Evolutionary conservation across 2,888 invertebrate genomes (phyloP), one percentile per base, ranked within the genome.

Genomic region (Hyalella azteca): DNA sequence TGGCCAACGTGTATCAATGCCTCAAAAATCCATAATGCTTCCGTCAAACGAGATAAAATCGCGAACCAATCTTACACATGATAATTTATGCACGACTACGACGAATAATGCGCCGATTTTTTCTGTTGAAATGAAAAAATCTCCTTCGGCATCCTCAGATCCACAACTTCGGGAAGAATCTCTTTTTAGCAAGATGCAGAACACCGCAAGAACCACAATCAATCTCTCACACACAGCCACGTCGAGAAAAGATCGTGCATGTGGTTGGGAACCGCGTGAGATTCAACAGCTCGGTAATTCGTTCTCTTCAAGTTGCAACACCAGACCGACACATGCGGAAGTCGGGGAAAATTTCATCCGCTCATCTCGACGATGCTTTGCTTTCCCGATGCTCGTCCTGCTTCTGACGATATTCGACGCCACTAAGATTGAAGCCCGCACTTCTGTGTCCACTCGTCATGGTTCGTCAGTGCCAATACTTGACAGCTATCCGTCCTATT

Each of bases 401-500:
- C 66, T 66, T 32, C 66, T 66, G 15, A 19, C 66, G 15, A 2
- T 66, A 19, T 7, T 66, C 0, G n/a, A n/a, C n/a, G n/a, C n/a
- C n/a, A 5, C 66, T 2, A 66, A 66, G 36, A 36, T 36, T 36
- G 66, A 66, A 36, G 66, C 66, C 29, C 66, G 66, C 7, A 66
- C 66, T 66, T n/a, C 59, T 15, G 29, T 19, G 32, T 15, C 66
- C 11, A 5, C 36, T 19, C 36, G 66, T 15, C 66, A 66, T 15
- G 29, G 66, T n/a, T 36, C 66, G 9, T 36, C 66, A 0, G 36
- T 66, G 1, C 32, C 66, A 13, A 29, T 36, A 7, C 36, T 36
- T 22, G 36, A 66, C 66, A 66, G 66, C 66, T 9, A 36, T 36
- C 66, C 66, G 66, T 39, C 66, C n/a, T 66, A 66, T 29, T 66